Evolutionary conservation across 2,888 invertebrate genomes (phyloP).

Genomic region (Taphrorychus bicolor): DNA sequence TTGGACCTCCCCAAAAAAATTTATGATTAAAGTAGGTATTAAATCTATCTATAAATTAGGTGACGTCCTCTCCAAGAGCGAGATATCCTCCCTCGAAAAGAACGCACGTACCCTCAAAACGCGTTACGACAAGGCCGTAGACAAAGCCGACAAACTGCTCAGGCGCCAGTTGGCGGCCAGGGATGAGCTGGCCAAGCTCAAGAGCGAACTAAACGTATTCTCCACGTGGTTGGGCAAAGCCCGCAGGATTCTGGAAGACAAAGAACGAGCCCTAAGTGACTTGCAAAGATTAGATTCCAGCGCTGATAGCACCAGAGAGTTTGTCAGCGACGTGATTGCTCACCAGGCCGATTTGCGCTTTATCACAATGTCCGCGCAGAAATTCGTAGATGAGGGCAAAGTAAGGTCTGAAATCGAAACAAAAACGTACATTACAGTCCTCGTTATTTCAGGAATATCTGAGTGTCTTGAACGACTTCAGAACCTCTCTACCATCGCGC

Average conservation of each 20-base stretch:
- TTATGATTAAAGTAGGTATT: no score
- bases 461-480: slow-evolving; percentile 83
- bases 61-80: slow-evolving; percentile 91
- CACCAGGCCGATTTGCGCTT: slow-evolving; percentile 96
- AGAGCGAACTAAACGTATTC: slow-evolving; percentile 81
- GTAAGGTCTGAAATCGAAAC: slow-evolving; percentile 56
- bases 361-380: slow-evolving; percentile 95
- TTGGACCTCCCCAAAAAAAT: no score
- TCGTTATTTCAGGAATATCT: slow-evolving; percentile 74
- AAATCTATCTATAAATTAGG: no score
- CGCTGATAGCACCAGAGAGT: slow-evolving; percentile 83
- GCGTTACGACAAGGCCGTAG: slow-evolving; percentile 81
- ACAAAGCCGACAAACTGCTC: slow-evolving; percentile 80
- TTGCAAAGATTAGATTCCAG: slow-evolving; percentile 74
- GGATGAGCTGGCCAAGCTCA: slow-evolving; percentile 89
- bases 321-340: slow-evolving; percentile 91
- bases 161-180: slow-evolving; percentile 78
- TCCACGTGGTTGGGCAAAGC: slow-evolving; percentile 86
- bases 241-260: slow-evolving; percentile 80
- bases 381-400: slow-evolving; percentile 95
- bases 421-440: background rate
- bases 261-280: slow-evolving; percentile 82
- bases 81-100: slow-evolving; percentile 86
- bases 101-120: slow-evolving; percentile 84
- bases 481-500: slow-evolving; percentile 83